Percentiles rank a stretch among this genome's conserved stretches.
Evolutionary conservation across 2,888 invertebrate genomes (phyloP).

Genomic region (Rambutsinella grinnellia): DNA sequence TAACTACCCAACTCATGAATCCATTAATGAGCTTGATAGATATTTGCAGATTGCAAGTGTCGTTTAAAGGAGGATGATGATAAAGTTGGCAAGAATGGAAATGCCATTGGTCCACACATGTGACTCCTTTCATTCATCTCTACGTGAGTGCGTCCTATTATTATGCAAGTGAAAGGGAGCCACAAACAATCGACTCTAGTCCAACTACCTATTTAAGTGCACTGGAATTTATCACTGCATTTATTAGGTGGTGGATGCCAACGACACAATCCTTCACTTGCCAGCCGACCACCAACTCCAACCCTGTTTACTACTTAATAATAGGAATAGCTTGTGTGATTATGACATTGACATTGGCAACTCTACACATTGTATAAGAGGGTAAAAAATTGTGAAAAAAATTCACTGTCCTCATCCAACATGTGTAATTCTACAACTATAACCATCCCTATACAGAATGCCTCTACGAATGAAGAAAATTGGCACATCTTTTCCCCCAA

Average conservation of each 20-base stretch:
- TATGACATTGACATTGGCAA: slow-evolving; percentile 58
- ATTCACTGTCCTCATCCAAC: slow-evolving; percentile 47
- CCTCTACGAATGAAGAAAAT: slow-evolving; percentile 10
- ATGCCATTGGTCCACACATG: not conserved
- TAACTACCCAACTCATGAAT: too few species aligned
- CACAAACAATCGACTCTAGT: not conserved
- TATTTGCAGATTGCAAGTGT: not conserved
- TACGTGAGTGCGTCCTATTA: slow-evolving; percentile 2
- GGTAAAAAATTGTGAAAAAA: slow-evolving; percentile 20
- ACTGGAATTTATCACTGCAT: not conserved
- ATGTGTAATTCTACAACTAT: slow-evolving; percentile 37
- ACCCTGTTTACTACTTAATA: not conserved
- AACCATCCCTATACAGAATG: not conserved
- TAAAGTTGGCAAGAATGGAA: slow-evolving; percentile 25
- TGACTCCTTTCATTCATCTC: slow-evolving; percentile 28
- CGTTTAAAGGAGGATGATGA: too few species aligned
- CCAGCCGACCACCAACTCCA: not conserved
- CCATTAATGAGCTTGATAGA: too few species aligned
- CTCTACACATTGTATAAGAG: slow-evolving; percentile 38
- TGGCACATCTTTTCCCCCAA: slow-evolving; percentile 47
- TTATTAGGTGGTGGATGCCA: not conserved
- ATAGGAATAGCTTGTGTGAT: slow-evolving; percentile 12
- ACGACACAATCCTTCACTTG: not conserved
- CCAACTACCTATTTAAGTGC: not conserved
- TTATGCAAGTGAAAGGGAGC: slow-evolving; percentile 28